Conservation (phyloP, 2,888 invertebrate species). For the Nymphalis urticae region DNA sequence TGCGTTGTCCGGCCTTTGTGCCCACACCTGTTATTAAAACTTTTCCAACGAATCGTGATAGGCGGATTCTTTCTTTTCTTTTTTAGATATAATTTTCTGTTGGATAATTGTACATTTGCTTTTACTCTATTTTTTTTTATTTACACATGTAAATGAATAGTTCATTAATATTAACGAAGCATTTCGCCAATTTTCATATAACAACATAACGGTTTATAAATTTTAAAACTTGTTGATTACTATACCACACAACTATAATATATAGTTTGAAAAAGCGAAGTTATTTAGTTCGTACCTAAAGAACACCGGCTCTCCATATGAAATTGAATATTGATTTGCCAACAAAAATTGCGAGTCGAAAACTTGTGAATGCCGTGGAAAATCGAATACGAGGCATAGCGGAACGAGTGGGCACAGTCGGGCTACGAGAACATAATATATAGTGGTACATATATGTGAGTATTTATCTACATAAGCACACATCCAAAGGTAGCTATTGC, state of each 20-base stretch:
- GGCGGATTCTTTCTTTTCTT: conserved; percentile 28
- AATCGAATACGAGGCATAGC: conserved; percentile 30
- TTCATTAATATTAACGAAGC: not conserved
- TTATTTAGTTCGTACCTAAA: too few species aligned
- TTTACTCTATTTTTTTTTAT: not conserved
- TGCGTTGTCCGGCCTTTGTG: conserved; percentile 57
- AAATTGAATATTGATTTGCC: conserved; percentile 19
- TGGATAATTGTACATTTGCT: not conserved
- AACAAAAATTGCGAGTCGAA: conserved; percentile 19
- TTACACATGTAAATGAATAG: not conserved
- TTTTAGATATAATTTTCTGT: conserved; percentile 15
- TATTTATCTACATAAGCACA: conserved; percentile 1
- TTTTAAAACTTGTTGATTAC: too few species aligned
- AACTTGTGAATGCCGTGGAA: conserved; percentile 25
- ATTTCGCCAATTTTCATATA: too few species aligned
- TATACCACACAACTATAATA: too few species aligned
- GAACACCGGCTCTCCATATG: not conserved
- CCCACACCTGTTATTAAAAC: conserved; percentile 66
- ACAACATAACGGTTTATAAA: too few species aligned
- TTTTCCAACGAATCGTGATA: conserved; percentile 41
- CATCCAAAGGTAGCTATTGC: not conserved
- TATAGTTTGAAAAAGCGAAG: too few species aligned
- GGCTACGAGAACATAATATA: conserved; percentile 7
- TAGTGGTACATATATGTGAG: not conserved
- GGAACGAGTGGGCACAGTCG: conserved; percentile 30